Base-by-base conservation (phyloP, 2,797 vertebrate genomes). In the Eutrigla gurnardus region DNA sequence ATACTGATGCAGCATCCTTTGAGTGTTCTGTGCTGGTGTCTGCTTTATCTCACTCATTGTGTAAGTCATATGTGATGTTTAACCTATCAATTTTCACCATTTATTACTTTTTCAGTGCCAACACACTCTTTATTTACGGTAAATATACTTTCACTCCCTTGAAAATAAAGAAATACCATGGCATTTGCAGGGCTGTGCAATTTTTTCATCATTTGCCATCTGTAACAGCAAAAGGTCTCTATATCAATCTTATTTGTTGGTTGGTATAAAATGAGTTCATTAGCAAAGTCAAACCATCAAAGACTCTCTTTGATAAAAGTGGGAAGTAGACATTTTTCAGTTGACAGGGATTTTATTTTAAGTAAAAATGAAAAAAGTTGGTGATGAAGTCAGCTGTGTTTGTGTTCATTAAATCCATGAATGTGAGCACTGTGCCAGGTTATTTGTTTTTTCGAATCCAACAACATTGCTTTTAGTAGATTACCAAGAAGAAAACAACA, bases 151-250 rank as follows among this genome's bases (percentile, higher is more conserved):
- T 50, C 10, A 70, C 58, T 62, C 1, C 33, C 17, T 58, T 54
- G 33, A 67, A 77, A 69, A 59, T 63, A 53, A 61, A 84, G 11
- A 77, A 83, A 81, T 73, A 71, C 37, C 65, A 65, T 76, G 86
- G 82, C 73, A 89, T 88, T 85, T 86, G 13, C 35, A 66, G 65
- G 18, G 32, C 43, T 33, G 43, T 37, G 52, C n/a, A 7, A 75
- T 25, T 73, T 65, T 85, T 50, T 77, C 70, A 62, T 65, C 49
- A 55, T 13, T 40, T 58, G 61, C 60, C 46, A 78, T 43, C 55
- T 32, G 54, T 14, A 65, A 43, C 5, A 1, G 49, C 14, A 40
- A 77, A 86, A 71, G 46, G 40, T 65, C 75, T 60, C 46, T 43
- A 17, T 12, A 75, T 67, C 73, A 13, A 55, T 81, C 52, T 32